Conservation (phyloP, 2,113 vertebrate genomes). For the Sinocyclocheilus anophthalmus region DNA sequence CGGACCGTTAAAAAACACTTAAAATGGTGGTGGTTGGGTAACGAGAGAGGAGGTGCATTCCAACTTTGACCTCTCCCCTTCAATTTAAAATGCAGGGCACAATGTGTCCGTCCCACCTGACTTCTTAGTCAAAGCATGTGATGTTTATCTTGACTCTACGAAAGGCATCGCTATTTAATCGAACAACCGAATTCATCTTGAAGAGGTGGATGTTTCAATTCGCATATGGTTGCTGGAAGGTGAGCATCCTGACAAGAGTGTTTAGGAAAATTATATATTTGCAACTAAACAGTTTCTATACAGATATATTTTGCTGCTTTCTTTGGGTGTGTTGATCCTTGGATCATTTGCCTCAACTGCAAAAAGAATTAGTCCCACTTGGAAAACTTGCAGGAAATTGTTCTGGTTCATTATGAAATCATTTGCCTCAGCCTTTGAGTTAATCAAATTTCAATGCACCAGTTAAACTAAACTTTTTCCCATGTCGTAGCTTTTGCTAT, state of each 20-base stretch:
- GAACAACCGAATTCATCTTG: neutral
- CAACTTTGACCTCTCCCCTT: neutral
- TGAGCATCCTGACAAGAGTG: neutral
- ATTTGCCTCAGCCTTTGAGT: neutral
- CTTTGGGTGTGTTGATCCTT: neutral
- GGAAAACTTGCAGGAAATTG: neutral
- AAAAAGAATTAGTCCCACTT: conserved; percentile 14
- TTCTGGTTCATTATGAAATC: conserved; percentile 5
- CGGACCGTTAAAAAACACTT: conserved; percentile 11
- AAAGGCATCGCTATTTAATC: neutral
- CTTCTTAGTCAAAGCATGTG: conserved; percentile 9
- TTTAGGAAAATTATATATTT: neutral
- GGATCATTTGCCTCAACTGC: neutral
- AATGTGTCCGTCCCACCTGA: neutral
- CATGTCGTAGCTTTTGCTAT: neutral
- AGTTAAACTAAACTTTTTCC: neutral
- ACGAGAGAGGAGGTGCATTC: neutral
- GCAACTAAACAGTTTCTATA: neutral
- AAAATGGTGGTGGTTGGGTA: conserved; percentile 18
- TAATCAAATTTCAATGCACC: conserved; percentile 31
- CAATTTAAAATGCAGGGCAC: conserved; percentile 14
- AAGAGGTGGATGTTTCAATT: neutral
- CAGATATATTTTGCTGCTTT: neutral
- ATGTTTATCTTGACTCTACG: neutral
- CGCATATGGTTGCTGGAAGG: neutral